Evolutionary conservation across 2,797 vertebrate species (phyloP), one percentile per base, ranked within the genome.

Genomic region (Echiichthys vipera): DNA sequence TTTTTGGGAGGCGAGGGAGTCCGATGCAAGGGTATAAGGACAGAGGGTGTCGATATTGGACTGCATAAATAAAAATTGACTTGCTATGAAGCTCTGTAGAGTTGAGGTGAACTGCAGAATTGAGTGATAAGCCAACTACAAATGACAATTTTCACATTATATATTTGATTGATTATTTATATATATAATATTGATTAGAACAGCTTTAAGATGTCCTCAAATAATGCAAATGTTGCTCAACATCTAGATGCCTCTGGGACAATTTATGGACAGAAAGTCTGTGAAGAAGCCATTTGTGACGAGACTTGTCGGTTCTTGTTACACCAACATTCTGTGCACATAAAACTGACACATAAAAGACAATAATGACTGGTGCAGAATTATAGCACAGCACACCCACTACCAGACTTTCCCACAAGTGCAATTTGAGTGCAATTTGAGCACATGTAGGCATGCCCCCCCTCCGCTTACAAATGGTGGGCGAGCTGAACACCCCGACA

Each of bases 401-500:
- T 14, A 50, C 65, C 50, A 13, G 68, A 69, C 58, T 71, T 58
- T 64, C 51, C 55, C 73, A 66, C 57, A 62, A 77, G 75, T 55
- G 45, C 50, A 71, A 27, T 63, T 62, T 56, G 24, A 77, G 75
- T 55, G 45, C 50, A 71, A 27, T 63, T 62, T 56, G 24, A 3
- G 17, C 45, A 24, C 53, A 71, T 69, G 50, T 72, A 45, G 71
- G 24, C 42, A 69, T 25, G 8, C 20, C 8, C 10, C n/a, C 18
- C 39, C 24, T n/a, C 15, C 13, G 12, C 27, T 63, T 69, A 68
- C 18, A 77, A 71, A 64, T 15, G 49, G 15, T 39, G 58, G 49
- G 25, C n/a, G 65, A 80, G 74, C 65, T 49, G 66, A 86, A 81
- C 42, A 42, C 80, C 39, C 34, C 27, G 32, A 40, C 58, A 50